Conservation (phyloP, 2,797 vertebrate genomes). For the Helarctos malayanus region DNA sequence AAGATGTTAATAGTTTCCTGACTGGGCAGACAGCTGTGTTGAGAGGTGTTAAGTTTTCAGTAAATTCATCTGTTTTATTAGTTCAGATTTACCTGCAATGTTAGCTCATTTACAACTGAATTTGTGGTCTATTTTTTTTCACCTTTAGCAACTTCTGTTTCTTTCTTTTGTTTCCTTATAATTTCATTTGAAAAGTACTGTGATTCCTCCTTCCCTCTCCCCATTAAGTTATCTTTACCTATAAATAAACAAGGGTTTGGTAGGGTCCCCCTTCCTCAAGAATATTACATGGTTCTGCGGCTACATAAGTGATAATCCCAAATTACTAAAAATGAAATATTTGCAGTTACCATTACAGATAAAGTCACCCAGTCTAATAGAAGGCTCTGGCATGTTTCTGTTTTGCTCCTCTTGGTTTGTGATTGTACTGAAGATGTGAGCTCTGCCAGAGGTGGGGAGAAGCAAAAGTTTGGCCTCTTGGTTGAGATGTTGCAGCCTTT, state of each 20-base stretch:
- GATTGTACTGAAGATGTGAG: neutral
- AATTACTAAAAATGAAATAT: neutral
- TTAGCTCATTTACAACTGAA: constrained; percentile 66
- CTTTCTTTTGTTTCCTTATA: constrained; percentile 3
- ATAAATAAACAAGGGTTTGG: neutral
- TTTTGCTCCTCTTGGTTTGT: neutral
- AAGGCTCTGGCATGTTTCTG: neutral
- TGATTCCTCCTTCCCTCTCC: neutral
- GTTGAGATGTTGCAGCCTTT: neutral
- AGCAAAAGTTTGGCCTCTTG: constrained; percentile 36
- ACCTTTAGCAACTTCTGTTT: neutral
- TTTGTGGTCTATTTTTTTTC: neutral
- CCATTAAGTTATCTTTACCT: neutral
- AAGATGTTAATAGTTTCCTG: constrained; percentile 85
- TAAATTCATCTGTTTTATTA: constrained; percentile 81
- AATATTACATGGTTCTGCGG: neutral
- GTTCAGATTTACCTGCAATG: constrained; percentile 69
- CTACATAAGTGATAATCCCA: neutral
- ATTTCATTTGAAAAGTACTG: neutral
- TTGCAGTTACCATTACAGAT: neutral
- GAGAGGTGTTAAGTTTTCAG: constrained; percentile 84
- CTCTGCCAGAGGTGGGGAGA: neutral
- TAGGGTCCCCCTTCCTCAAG: neutral
- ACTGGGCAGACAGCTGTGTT: constrained; percentile 83
- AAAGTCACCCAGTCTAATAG: neutral